These are phyloP conservation scores for Dascyllus trimaculatus DNA, from an alignment of 2,113 vertebrate genomes.

Conservation along the genomic window DNA sequence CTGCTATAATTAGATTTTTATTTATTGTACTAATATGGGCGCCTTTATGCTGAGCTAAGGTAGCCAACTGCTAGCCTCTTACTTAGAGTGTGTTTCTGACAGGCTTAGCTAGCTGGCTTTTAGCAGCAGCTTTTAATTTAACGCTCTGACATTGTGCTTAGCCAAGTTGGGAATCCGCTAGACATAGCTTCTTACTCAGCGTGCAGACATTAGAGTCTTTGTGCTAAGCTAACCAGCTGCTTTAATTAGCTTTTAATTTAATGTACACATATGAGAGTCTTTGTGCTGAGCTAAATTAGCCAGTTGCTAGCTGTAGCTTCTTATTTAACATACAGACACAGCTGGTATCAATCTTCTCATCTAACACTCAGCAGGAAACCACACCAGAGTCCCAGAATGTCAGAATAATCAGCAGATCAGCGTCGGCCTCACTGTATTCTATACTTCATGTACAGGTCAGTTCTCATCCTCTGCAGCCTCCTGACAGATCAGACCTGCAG, in stretches of 20 bases:
- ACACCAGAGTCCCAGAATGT: neutral
- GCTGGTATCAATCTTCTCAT: conserved; percentile 8
- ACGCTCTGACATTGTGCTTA: neutral
- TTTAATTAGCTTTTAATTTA: neutral
- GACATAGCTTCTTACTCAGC: neutral
- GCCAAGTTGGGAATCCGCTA: neutral
- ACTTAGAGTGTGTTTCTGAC: too few species aligned
- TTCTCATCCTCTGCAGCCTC: too few species aligned
- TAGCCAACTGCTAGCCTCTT: neutral
- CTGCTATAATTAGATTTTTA: neutral
- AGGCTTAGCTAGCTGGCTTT: neutral
- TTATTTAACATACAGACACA: neutral
- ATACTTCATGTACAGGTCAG: too few species aligned
- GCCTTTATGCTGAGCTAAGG: neutral
- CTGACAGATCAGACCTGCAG: too few species aligned
- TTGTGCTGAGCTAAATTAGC: neutral
- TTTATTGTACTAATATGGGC: neutral
- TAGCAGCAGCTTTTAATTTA: neutral
- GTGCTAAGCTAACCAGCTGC: conserved; percentile 3
- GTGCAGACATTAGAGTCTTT: neutral
- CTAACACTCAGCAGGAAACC: neutral
- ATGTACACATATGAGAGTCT: neutral
- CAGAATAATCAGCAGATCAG: too few species aligned
- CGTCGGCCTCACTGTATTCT: too few species aligned
- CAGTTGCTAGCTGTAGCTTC: neutral